Evolutionary conservation across 2,797 vertebrate species (phyloP).

Genomic region (Morelia viridis): DNA sequence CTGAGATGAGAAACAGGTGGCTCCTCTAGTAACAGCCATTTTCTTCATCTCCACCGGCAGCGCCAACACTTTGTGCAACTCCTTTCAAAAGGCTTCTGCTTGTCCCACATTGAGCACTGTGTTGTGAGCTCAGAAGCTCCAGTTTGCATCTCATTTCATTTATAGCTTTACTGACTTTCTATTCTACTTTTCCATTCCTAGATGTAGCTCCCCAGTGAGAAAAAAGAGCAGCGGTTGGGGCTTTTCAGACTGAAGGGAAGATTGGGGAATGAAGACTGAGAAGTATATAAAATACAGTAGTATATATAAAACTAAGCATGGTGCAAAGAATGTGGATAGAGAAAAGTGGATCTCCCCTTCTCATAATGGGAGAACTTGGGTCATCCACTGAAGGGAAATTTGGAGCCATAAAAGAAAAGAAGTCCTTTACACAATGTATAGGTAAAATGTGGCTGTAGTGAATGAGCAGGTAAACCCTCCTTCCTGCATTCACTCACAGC

Average conservation of each 20-base stretch:
- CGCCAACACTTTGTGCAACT: not conserved
- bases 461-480: not conserved
- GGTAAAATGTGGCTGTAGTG: not conserved
- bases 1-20: slow-evolving; percentile 5
- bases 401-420: not conserved
- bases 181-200: not conserved
- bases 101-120: no score
- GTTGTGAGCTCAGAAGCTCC: not conserved
- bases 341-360: no score
- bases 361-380: not conserved
- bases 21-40: not conserved
- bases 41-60: not conserved
- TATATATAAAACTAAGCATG: no score
- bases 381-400: not conserved
- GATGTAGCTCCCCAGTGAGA: not conserved
- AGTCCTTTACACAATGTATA: not conserved
- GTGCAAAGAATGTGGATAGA: no score
- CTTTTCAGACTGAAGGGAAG: no score
- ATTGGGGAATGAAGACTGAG: no score
- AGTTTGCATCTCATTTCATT: not conserved
- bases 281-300: no score
- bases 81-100: not conserved
- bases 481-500: not conserved
- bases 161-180: no score
- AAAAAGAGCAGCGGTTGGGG: no score